A percentile compares a stretch with the other conserved stretches of the same genome.
These are phyloP conservation scores for Copidosoma floridanum DNA, from an alignment of 1,140 invertebrate species.

Conservation along the genomic window DNA sequence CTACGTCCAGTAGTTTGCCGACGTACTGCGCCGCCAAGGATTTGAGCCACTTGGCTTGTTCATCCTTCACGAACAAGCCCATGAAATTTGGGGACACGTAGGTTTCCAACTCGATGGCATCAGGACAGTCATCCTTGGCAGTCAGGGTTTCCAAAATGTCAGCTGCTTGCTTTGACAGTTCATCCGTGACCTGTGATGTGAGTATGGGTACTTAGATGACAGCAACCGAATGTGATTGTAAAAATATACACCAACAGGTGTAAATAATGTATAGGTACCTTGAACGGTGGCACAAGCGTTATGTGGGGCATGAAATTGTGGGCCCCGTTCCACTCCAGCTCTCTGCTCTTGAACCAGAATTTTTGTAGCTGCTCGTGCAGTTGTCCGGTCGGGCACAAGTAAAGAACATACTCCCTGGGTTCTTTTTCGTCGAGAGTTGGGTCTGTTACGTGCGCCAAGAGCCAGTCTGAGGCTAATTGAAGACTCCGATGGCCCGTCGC, in stretches of 20 bases:
- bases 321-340: slow-evolving; percentile 80
- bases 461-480: slow-evolving; percentile 85
- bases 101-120: slow-evolving; percentile 70
- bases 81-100: slow-evolving; percentile 85
- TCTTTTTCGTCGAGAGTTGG: slow-evolving; percentile 70
- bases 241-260: slow-evolving; percentile 3
- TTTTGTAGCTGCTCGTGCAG: slow-evolving; percentile 69
- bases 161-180: slow-evolving; percentile 65
- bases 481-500: slow-evolving; percentile 85
- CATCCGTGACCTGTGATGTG: slow-evolving; percentile 67
- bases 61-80: slow-evolving; percentile 79
- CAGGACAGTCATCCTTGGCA: slow-evolving; percentile 63
- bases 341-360: slow-evolving; percentile 79
- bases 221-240: background rate
- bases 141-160: slow-evolving; percentile 68
- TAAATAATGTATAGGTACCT: slow-evolving; percentile 62
- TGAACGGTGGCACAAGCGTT: slow-evolving; percentile 85
- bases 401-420: slow-evolving; percentile 81
- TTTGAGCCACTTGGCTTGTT: slow-evolving; percentile 74
- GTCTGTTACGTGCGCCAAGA: slow-evolving; percentile 85
- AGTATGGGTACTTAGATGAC: background rate
- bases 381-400: slow-evolving; percentile 77
- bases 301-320: slow-evolving; percentile 88
- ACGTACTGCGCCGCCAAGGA: slow-evolving; percentile 73
- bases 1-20: slow-evolving; percentile 71